Evolutionary conservation across 2,113 vertebrate species (phyloP).

Genomic region (Lasiurus cinereus): DNA sequence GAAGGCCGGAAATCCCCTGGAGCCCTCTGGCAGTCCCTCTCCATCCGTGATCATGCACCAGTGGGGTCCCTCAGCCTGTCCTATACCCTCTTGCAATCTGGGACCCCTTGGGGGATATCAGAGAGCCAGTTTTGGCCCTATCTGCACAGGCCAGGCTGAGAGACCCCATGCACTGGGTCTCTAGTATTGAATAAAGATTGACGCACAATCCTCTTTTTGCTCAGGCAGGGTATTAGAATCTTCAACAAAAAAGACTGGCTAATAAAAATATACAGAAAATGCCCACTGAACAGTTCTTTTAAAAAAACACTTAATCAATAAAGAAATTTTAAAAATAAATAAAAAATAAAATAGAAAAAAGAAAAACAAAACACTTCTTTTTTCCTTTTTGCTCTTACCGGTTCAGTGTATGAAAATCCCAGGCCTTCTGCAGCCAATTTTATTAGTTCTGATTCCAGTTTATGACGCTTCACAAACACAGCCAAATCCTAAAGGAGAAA

Average conservation of each 20-base stretch:
- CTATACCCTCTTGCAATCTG: too few relatives aligned
- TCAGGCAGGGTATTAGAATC: neutral
- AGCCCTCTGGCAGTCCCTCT: too few relatives aligned
- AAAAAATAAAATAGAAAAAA: too few relatives aligned
- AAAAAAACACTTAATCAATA: neutral
- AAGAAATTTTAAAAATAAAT: too few relatives aligned
- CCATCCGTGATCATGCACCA: too few relatives aligned
- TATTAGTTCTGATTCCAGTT: conserved; percentile 92
- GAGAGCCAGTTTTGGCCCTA: too few relatives aligned
- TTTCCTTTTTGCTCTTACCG: conserved; percentile 86
- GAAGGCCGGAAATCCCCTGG: too few relatives aligned
- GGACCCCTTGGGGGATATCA: too few relatives aligned
- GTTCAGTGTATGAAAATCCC: conserved; percentile 91
- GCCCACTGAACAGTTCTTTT: neutral
- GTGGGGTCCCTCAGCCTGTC: too few relatives aligned
- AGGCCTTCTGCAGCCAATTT: conserved; percentile 89
- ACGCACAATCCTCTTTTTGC: neutral
- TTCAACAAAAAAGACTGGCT: neutral
- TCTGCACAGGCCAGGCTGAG: too few relatives aligned
- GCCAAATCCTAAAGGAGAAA: conserved; percentile 87
- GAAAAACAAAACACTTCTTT: neutral
- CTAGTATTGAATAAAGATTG: neutral
- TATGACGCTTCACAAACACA: conserved; percentile 90
- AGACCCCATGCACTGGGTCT: too few relatives aligned
- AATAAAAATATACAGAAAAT: conserved; percentile 5